Evolutionary conservation across 2,888 invertebrate genomes (phyloP).

Genomic region (Ennomos fuscantarius): DNA sequence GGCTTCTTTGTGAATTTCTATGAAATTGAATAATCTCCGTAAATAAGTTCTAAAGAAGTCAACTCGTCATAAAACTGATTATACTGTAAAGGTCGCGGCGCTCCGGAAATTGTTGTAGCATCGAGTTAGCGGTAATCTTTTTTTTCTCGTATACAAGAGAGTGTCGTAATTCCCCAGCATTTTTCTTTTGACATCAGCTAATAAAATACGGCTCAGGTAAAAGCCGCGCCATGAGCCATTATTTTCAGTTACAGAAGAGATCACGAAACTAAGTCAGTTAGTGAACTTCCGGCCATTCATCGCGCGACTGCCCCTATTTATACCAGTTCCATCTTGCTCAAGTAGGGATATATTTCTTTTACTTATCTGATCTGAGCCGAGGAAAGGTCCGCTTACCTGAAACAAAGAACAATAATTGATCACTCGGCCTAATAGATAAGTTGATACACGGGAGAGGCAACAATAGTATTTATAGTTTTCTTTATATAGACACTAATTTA

Average conservation of each 20-base stretch:
- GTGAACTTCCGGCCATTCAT: conserved; percentile 41
- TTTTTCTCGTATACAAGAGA: no score
- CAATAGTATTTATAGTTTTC: conserved; percentile 13
- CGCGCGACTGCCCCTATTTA: conserved; percentile 41
- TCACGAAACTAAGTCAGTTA: conserved; percentile 43
- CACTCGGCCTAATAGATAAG: conserved; percentile 49
- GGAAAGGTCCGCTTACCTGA: conserved; percentile 64
- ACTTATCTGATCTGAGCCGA: conserved; percentile 51
- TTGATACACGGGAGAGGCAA: conserved; percentile 25
- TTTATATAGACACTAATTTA: no score
- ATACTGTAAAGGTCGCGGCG: no score
- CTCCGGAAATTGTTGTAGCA: no score
- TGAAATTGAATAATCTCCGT: no score
- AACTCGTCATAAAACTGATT: no score
- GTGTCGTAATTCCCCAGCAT: not conserved
- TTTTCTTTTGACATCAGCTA: not conserved
- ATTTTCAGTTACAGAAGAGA: conserved; percentile 42
- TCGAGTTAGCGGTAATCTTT: not conserved
- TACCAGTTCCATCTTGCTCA: conserved; percentile 45
- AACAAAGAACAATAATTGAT: conserved; percentile 62
- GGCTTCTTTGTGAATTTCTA: no score
- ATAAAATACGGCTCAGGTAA: conserved; percentile 24
- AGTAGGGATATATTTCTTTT: conserved; percentile 45
- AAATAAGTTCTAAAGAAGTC: no score
- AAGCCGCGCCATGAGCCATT: conserved; percentile 37